Percentiles rank a stretch among this genome's conserved stretches.
These are phyloP conservation scores for Aphrophora alni DNA, from an alignment of 2,888 invertebrate genomes.

Conservation along the genomic window DNA sequence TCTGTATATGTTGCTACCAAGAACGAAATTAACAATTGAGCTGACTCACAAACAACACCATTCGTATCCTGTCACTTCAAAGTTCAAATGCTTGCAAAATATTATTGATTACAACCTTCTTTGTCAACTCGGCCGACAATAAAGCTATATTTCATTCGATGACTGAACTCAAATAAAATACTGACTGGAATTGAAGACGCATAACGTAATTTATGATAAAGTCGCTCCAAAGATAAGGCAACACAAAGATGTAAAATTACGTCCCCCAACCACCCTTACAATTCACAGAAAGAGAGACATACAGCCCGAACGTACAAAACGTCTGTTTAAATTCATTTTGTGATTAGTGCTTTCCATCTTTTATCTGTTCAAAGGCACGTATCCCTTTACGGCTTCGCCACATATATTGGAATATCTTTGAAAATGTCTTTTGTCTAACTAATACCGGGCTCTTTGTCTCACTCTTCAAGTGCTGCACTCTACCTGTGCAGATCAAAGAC, in stretches of 20 bases:
- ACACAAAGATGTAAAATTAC: not conserved
- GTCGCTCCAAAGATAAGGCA: not conserved
- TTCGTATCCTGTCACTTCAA: too few species aligned
- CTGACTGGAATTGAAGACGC: not conserved
- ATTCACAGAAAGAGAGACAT: too few species aligned
- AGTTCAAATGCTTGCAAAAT: too few species aligned
- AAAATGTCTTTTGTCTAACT: conserved; percentile 6
- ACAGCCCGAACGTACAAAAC: not conserved
- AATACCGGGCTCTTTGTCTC: not conserved
- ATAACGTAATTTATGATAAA: not conserved
- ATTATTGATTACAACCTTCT: not conserved
- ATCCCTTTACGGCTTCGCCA: conserved; percentile 2
- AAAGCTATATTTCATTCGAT: not conserved
- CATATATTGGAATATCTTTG: conserved; percentile 7
- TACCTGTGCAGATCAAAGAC: not conserved
- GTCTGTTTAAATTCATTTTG: not conserved
- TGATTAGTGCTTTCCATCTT: conserved; percentile 3
- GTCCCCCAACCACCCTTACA: not conserved
- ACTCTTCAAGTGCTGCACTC: not conserved
- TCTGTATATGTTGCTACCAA: too few species aligned
- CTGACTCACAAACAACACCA: too few species aligned
- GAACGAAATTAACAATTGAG: too few species aligned
- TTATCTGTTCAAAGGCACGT: not conserved
- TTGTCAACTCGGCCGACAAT: not conserved
- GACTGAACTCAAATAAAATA: not conserved